Evolutionary conservation across 2,888 invertebrate genomes (phyloP), one percentile per base, ranked within the genome.

Genomic region (Yponomeuta evonymella): DNA sequence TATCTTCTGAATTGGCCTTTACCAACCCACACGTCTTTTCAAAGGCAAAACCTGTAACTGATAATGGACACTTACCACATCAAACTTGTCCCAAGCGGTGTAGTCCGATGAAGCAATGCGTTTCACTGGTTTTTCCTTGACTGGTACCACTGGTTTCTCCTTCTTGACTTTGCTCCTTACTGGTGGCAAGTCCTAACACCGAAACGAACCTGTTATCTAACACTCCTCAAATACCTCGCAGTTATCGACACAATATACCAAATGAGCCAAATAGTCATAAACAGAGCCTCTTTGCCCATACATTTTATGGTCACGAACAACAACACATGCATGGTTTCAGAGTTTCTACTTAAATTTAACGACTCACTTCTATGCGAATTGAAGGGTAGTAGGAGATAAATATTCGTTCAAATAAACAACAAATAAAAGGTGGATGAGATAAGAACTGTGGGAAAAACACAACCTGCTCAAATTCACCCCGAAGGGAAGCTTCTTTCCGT

Each of bases 51-150:
- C 2, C 33, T 5, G 5, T 33, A 33, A 33, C 2, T 33, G 43
- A 43, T 8, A 43, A 43, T 43, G 9, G 8, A 43, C 43, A 85
- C 93, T 89, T 86, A 96, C 96, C 79, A 93, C 95, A 93, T 97
- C 96, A 93, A 95, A 96, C 78, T 95, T 95, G 58, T 96, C 96
- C 96, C 96, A 97, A 69, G 95, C 92, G 51, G 89, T 77, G 85
- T 96, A 96, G 85, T 96, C 96, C 71, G 89, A 93, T 0, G 94
- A 87, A 71, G 90, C 85, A 62, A 95, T 95, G 75, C 93, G 88
- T 75, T 93, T 92, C 51, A 85, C 86, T 0, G 78, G 76, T 70
- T 80, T 82, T 74, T 88, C 89, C 71, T 79, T 79, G 0, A 76
- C 79, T 48, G 70, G 11, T 62, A 80, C 79, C 4, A 85, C 76